Evolutionary conservation across 2,888 invertebrate species (phyloP), one percentile per base, ranked within the genome.

Genomic region (Mycalesis mineus): DNA sequence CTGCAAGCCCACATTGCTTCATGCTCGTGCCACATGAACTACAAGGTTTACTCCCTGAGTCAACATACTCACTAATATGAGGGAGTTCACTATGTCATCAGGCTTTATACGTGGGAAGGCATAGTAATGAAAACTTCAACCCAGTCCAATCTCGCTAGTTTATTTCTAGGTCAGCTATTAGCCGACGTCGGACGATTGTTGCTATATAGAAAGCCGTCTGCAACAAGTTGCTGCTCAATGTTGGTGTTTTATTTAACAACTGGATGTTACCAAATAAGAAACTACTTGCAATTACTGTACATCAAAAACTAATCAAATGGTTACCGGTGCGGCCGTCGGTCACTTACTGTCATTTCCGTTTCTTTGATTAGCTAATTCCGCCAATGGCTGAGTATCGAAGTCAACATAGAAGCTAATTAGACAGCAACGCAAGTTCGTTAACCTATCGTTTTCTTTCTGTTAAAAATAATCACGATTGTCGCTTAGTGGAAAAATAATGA

Each of bases 341-440:
- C 69, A 66, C 71, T 79, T 81, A 78, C 82, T 81, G 79, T 69
- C 71, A 81, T 82, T 81, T 87, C 86, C 86, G 81, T 73, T 77
- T 60, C 66, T 68, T 54, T 69, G 71, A 73, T 69, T 71, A 74
- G 70, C 68, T 70, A 60, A 72, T 66, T 62, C 73, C 69, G 73
- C 67, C 69, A 71, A 69, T 75, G 70, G 69, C 58, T 64, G 67
- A 72, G 62, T 68, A 68, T 64, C 60, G 63, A 65, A 53, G 65
- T 67, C 47, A 47, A 47, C 64, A 69, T 36, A 11, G 36, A 36
- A 36, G 36, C 36, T 69, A 55, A 71, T 67, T 63, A 60, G 48
- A 44, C 37, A 53, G 45, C 13, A 41, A 39, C 40, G 52, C 55
- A 58, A 62, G 64, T 61, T 64, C 65, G 52, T 64, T 64, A 59